Percentiles rank a stretch among this genome's conserved stretches.
Evolutionary conservation across 2,113 vertebrate genomes (phyloP).

Genomic region (Enhydra lutris): DNA sequence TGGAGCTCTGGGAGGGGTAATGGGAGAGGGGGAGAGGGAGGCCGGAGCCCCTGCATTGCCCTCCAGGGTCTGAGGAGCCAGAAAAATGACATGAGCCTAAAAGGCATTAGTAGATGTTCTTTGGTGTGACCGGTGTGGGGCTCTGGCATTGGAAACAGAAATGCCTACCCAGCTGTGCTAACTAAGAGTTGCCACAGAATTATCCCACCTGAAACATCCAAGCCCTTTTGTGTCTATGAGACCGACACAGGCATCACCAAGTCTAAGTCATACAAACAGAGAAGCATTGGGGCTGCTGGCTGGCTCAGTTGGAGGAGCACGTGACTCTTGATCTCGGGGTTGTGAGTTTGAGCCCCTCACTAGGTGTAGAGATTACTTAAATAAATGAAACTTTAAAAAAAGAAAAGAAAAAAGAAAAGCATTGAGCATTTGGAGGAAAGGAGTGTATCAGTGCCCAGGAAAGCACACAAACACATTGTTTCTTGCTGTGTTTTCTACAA

Average conservation of each 20-base stretch:
- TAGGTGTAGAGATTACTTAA: not conserved
- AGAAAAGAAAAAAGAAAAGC: not conserved
- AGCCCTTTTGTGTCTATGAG: slow-evolving; percentile 2
- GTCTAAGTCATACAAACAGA: not conserved
- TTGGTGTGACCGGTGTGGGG: not conserved
- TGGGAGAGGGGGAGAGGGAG: not conserved
- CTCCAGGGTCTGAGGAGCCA: not conserved
- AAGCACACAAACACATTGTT: not conserved
- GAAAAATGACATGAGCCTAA: not conserved
- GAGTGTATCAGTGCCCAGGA: no score
- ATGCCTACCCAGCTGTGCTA: slow-evolving; percentile 14
- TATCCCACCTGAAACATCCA: slow-evolving; percentile 31
- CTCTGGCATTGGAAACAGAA: not conserved
- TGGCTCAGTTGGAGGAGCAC: not conserved
- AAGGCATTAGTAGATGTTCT: not conserved
- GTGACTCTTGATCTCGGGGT: not conserved
- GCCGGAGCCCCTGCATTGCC: accelerated
- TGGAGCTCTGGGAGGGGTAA: slow-evolving; percentile 43
- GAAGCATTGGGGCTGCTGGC: not conserved
- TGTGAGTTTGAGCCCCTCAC: not conserved
- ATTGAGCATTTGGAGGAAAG: not conserved
- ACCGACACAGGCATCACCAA: not conserved
- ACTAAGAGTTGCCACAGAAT: not conserved
- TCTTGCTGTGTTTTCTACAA: not conserved
- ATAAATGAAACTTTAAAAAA: not conserved